phyloP scores from a whole-genome alignment of 2,113 vertebrate species.

The Oxyura jamaicensis region DNA sequence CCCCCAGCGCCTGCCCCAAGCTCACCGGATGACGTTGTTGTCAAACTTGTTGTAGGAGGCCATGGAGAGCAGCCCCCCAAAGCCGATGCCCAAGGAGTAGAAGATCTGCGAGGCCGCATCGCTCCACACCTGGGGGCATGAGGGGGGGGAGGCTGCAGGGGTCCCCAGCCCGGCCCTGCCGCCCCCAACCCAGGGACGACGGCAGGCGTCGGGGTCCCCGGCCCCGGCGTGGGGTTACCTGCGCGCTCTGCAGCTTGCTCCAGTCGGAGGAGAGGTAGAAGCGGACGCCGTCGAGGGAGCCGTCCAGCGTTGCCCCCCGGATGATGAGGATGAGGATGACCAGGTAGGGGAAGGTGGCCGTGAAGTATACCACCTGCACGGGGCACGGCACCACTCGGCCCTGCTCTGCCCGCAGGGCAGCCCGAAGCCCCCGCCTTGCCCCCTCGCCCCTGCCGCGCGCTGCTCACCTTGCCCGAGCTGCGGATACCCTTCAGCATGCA shows the following conservation, averaged over 20 bases:
- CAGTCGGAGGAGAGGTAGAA: slow-evolving; percentile 93
- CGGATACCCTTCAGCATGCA: slow-evolving; percentile 90
- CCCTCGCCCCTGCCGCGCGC: fast-evolving
- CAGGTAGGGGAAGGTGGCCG: slow-evolving; percentile 89
- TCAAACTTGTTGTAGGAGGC: slow-evolving; percentile 93
- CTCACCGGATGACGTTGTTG: slow-evolving; percentile 79
- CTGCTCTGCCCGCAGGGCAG: fast-evolving
- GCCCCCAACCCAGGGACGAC: neutral
- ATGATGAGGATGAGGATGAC: slow-evolving; percentile 89
- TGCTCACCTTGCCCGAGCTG: slow-evolving; percentile 90
- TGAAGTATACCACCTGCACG: slow-evolving; percentile 88
- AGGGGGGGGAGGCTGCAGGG: neutral
- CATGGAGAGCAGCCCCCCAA: slow-evolving; percentile 92
- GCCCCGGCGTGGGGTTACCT: slow-evolving; percentile 66
- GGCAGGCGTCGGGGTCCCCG: fast-evolving
- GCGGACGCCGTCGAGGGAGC: slow-evolving; percentile 85
- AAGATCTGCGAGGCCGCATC: slow-evolving; percentile 93
- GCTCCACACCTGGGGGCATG: slow-evolving; percentile 87
- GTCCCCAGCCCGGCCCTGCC: neutral
- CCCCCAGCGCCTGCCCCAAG: fast-evolving
- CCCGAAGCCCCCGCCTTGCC: neutral
- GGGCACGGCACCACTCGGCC: neutral
- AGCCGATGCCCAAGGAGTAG: slow-evolving; percentile 91
- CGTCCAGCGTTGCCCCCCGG: slow-evolving; percentile 88
- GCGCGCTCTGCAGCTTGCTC: slow-evolving; percentile 89